Base-by-base conservation (phyloP, 2,888 invertebrate genomes). In the Troides oblongomaculatus region DNA sequence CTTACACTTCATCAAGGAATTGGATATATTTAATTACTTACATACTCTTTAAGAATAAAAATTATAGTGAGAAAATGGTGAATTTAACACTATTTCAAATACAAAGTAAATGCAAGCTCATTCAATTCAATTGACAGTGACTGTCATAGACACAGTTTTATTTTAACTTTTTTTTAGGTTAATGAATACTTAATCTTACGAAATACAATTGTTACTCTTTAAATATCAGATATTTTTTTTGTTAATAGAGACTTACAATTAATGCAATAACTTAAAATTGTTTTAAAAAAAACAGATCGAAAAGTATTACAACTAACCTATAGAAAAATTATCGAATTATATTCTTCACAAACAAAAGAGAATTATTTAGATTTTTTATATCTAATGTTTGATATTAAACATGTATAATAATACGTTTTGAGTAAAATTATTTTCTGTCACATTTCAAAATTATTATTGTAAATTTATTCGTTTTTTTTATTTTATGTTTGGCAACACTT, bases 41-140 rank as follows among this genome's bases (percentile, higher is more conserved):
- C 67, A 14, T 18, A 43, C n/a, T 36, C 10, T 61, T 56, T 67
- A 18, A 43, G n/a, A 57, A 62, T 23, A 25, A 57, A 64, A 69
- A 61, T 18, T 5, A 64, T 17, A 56, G 7, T n/a, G 36, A 36
- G 21, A 64, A 21, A 39, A 21, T 39, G 10, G 39, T 57, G 36
- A n/a, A 59, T 43, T 66, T 56, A 62, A 67, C 25, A 25, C 39
- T 18, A 18, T 66, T 50, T 63, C 25, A 61, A 61, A 53, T 53
- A 64, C 57, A 60, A 58, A 64, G 64, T 64, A 70, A 53, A 69
- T 57, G 69, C 70, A 70, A 70, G 63, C 70, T 70, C 70, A 70
- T 70, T 63, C 70, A 60, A 43, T 70, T 56, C 70, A 60, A 25
- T 67, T 57, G 62, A 57, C 67, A 67, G 25, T 60, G 60, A 64